Evolutionary conservation across 2,888 invertebrate genomes (phyloP).

Genomic region (Synanthedon formicaeformis): DNA sequence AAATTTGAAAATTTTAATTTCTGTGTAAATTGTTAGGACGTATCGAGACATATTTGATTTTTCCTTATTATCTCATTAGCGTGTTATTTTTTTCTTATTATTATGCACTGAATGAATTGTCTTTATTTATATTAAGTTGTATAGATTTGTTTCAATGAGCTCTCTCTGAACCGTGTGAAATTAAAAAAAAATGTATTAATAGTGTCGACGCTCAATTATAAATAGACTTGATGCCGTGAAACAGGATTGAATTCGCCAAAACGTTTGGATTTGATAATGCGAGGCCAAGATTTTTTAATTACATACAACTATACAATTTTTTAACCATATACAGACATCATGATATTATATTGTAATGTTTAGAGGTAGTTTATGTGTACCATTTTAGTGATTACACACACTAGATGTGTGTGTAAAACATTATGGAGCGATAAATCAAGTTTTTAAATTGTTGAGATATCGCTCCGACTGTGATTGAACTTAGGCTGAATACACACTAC

Average conservation of each 20-base stretch:
- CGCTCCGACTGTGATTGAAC: too few species aligned
- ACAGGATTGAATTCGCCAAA: conserved; percentile 10
- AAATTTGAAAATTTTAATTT: conserved; percentile 33
- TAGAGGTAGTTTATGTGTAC: conserved; percentile 45
- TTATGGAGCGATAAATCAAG: conserved; percentile 13
- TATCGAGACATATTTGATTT: conserved; percentile 39
- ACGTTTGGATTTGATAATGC: conserved; percentile 24
- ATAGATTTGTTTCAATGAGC: conserved; percentile 51
- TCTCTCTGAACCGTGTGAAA: conserved; percentile 33
- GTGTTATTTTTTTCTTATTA: conserved; percentile 29
- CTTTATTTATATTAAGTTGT: conserved; percentile 56
- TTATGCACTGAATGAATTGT: conserved; percentile 25
- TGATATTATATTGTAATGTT: conserved; percentile 51
- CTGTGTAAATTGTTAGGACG: conserved; percentile 58
- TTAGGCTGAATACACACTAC: too few species aligned
- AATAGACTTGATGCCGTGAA: neutral
- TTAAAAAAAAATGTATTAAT: neutral
- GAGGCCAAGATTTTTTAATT: conserved; percentile 59
- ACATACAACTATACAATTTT: conserved; percentile 56
- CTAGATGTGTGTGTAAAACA: conserved; percentile 8
- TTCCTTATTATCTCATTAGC: conserved; percentile 46
- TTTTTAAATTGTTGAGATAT: too few species aligned
- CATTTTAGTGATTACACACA: conserved; percentile 38
- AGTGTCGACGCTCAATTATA: neutral
- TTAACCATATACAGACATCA: conserved; percentile 61